Evolutionary conservation across 2,797 vertebrate genomes (phyloP).

Genomic region (Lophura swinhoii): DNA sequence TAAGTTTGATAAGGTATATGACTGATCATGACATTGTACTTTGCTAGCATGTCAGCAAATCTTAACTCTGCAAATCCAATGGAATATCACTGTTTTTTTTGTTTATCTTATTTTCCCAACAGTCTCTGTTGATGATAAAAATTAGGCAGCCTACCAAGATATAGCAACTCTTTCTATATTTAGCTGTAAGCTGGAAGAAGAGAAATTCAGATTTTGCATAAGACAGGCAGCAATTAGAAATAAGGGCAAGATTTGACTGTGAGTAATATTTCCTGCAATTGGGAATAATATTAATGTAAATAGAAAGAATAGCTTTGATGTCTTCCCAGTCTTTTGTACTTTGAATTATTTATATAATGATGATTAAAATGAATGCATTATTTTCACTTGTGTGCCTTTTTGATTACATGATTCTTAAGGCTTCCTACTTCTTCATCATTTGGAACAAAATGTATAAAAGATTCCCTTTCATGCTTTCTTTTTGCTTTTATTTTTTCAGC

Average conservation of each 20-base stretch:
- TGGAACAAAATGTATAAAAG: background rate
- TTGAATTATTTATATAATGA: background rate
- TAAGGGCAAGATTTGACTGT: background rate
- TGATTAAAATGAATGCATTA: rapidly evolving
- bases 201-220: background rate
- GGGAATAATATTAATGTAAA: background rate
- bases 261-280: background rate
- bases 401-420: background rate
- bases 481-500: background rate
- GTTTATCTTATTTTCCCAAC: background rate
- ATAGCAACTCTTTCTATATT: slow-evolving; percentile 25
- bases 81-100: background rate
- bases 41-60: background rate
- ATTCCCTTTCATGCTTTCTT: background rate
- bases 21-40: slow-evolving; percentile 12
- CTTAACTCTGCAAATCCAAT: background rate
- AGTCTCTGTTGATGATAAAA: background rate
- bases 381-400: background rate
- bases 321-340: background rate
- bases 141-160: background rate
- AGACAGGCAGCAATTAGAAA: slow-evolving; percentile 33
- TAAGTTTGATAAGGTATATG: slow-evolving; percentile 39
- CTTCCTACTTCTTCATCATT: background rate
- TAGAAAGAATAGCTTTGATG: background rate
- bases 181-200: slow-evolving; percentile 14